A percentile compares a stretch with the other conserved stretches of the same genome.
These are phyloP conservation scores for Sakesphorus luctuosus DNA, from an alignment of 2,113 vertebrate genomes.

Conservation along the genomic window DNA sequence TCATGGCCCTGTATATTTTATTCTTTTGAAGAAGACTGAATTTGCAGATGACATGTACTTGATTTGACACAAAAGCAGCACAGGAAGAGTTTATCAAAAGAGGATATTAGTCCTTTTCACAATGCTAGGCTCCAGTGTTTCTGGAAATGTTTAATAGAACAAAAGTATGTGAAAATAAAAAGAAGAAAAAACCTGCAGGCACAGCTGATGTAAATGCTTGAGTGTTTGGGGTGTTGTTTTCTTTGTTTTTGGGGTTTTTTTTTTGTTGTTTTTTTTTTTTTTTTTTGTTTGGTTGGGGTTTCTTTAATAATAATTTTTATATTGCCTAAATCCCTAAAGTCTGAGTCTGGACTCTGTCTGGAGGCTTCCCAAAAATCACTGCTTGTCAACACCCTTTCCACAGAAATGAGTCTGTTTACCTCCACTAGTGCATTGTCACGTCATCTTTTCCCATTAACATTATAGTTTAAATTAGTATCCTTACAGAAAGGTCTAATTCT, in stretches of 20 bases:
- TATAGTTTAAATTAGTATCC: not conserved
- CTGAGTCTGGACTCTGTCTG: constrained; percentile 42
- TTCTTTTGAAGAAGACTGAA: not conserved
- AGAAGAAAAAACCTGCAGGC: not conserved
- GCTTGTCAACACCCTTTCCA: constrained; percentile 54
- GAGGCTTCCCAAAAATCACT: constrained; percentile 62
- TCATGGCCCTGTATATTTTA: not conserved
- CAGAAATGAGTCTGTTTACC: constrained; percentile 27
- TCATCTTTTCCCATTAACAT: not conserved
- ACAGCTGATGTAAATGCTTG: constrained; percentile 21
- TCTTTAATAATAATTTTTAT: constrained; percentile 64
- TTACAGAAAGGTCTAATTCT: not conserved
- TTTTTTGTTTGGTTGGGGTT: not conserved
- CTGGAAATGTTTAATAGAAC: constrained; percentile 57
- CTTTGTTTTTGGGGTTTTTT: too few species aligned
- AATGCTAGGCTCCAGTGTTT: constrained; percentile 21
- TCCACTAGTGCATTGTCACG: constrained; percentile 7
- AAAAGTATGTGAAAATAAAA: not conserved
- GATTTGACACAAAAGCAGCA: not conserved
- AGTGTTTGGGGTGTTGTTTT: not conserved
- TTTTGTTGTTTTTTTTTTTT: too few species aligned
- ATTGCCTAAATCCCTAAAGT: constrained; percentile 64
- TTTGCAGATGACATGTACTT: not conserved
- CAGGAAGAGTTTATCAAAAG: not conserved
- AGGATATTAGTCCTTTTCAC: not conserved